These are phyloP conservation scores for Plectrocnemia conspersa DNA, from an alignment of 1,140 invertebrate species.

Conservation along the genomic window DNA sequence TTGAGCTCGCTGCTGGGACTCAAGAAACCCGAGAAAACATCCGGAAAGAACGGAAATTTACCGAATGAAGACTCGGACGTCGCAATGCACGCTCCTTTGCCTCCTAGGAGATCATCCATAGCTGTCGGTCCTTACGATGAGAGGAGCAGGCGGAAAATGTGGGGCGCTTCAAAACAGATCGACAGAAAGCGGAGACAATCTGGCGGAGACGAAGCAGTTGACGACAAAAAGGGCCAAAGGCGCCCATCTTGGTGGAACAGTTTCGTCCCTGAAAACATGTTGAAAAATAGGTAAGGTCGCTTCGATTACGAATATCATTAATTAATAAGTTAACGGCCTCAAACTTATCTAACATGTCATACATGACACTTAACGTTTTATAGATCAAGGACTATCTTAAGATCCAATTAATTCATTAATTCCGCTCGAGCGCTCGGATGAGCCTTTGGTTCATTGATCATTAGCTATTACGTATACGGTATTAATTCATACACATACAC, in stretches of 20 bases:
- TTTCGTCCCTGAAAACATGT: slow-evolving; percentile 66
- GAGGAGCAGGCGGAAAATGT: slow-evolving; percentile 59
- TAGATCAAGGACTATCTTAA: no score
- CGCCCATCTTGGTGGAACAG: slow-evolving; percentile 82
- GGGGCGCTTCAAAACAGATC: slow-evolving; percentile 47
- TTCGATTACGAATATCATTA: no score
- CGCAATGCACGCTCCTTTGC: slow-evolving; percentile 37
- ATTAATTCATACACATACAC: no score
- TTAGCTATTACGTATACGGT: no score
- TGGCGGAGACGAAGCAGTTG: slow-evolving; percentile 49
- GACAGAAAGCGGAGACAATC: slow-evolving; percentile 50
- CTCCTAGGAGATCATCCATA: slow-evolving; percentile 64
- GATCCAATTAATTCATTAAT: no score
- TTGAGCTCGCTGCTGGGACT: slow-evolving; percentile 18
- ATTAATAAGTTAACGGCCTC: no score
- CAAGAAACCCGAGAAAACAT: slow-evolving; percentile 18
- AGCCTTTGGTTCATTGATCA: no score
- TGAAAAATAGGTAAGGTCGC: slow-evolving; percentile 60
- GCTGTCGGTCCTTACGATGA: slow-evolving; percentile 47
- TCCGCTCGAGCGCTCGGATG: no score
- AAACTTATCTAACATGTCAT: no score
- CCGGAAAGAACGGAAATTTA: slow-evolving; percentile 36
- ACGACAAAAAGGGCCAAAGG: slow-evolving; percentile 60
- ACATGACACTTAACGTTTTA: no score
- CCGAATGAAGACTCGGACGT: slow-evolving; percentile 51